phyloP scores from a whole-genome alignment of 2,888 invertebrate genomes.

The Pachliopta kotzebuea region DNA sequence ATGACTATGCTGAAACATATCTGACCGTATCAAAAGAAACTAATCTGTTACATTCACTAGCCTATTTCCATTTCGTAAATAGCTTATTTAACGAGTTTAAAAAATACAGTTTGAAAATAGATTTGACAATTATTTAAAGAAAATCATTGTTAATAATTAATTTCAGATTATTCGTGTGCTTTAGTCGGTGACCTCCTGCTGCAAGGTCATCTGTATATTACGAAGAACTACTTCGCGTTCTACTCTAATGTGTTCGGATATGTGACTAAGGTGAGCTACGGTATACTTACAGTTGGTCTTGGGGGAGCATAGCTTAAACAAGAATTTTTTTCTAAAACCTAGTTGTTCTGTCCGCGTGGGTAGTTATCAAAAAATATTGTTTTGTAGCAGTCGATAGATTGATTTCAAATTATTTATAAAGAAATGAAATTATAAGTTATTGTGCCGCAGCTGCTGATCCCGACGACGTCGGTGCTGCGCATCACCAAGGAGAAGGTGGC shows the following conservation, averaged over 20 bases:
- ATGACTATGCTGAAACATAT: too few relatives aligned
- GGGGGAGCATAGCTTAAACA: too few relatives aligned
- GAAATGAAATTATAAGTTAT: too few relatives aligned
- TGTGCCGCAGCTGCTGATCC: conserved; percentile 87
- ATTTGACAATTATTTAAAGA: not conserved
- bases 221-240: conserved; percentile 96
- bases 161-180: conserved; percentile 94
- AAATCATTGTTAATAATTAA: conserved; percentile 13
- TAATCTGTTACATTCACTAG: too few relatives aligned
- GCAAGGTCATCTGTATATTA: conserved; percentile 96
- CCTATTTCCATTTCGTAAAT: too few relatives aligned
- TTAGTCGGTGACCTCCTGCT: conserved; percentile 94
- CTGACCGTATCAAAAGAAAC: too few relatives aligned
- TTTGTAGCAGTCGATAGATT: too few relatives aligned
- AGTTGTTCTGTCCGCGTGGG: too few relatives aligned
- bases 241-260: conserved; percentile 98
- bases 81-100: too few relatives aligned
- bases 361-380: too few relatives aligned
- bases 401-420: too few relatives aligned
- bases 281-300: not conserved
- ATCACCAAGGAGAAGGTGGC: conserved; percentile 97
- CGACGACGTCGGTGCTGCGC: conserved; percentile 90
- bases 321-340: too few relatives aligned
- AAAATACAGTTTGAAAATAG: not conserved
- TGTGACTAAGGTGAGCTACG: conserved; percentile 89